Percentiles rank a stretch among this genome's conserved stretches.
These are phyloP conservation scores for Gari tellinella DNA, from an alignment of 2,888 invertebrate species.

Conservation along the genomic window DNA sequence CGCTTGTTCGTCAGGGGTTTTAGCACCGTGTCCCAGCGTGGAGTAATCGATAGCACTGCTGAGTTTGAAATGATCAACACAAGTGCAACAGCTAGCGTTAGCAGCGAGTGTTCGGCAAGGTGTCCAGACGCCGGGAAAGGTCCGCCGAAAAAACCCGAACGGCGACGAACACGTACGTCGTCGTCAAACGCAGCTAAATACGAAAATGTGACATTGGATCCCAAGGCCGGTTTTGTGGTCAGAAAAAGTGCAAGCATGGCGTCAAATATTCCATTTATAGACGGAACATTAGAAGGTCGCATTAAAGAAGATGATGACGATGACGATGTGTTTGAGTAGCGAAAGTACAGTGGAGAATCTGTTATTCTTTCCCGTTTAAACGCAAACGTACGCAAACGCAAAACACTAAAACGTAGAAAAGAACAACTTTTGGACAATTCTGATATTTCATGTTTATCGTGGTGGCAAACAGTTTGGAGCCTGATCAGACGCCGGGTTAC, in stretches of 20 bases:
- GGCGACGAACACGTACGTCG: conserved; percentile 42
- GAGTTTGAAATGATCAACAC: conserved; percentile 57
- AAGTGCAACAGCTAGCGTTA: conserved; percentile 29
- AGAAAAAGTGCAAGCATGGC: conserved; percentile 52
- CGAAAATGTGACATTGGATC: conserved; percentile 55
- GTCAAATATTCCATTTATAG: conserved; percentile 57
- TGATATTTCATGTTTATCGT: too few relatives aligned
- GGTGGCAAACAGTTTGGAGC: too few relatives aligned
- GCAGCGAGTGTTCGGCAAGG: conserved; percentile 30
- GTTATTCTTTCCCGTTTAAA: too few relatives aligned
- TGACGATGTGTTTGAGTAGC: background rate
- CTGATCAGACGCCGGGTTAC: too few relatives aligned
- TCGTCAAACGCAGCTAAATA: conserved; percentile 36
- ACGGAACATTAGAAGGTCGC: conserved; percentile 31
- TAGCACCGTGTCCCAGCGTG: conserved; percentile 50
- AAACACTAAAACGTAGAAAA: too few relatives aligned
- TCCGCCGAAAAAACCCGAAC: conserved; percentile 52
- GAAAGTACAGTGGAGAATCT: too few relatives aligned
- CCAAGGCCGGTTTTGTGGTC: conserved; percentile 31
- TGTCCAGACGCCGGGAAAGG: background rate
- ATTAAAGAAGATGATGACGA: conserved; percentile 40
- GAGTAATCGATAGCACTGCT: conserved; percentile 52
- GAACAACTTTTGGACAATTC: too few relatives aligned
- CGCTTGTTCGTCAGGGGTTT: conserved; percentile 49
- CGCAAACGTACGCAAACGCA: too few relatives aligned